Percentiles rank a stretch among this genome's conserved stretches.
These are phyloP conservation scores for Phrynocephalus forsythii DNA, from an alignment of 2,797 vertebrate species.

Conservation along the genomic window DNA sequence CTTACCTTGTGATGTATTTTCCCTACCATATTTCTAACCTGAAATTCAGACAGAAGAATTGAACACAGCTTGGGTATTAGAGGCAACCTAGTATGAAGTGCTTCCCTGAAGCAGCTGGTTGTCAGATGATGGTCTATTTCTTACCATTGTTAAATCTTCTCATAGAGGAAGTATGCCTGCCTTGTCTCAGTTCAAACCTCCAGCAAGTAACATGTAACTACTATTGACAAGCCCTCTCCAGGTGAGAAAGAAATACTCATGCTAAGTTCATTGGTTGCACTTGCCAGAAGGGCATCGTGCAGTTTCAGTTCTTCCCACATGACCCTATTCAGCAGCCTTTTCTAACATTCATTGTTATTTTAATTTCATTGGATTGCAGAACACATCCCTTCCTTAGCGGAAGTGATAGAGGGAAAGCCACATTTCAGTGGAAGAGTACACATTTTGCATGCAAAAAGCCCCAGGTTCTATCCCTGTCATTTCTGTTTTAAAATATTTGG, in stretches of 20 bases:
- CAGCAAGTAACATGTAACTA: slow-evolving; percentile 81
- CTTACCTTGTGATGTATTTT: background rate
- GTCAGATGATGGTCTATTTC: background rate
- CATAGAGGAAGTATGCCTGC: slow-evolving; percentile 59
- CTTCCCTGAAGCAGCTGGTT: background rate
- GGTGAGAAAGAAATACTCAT: slow-evolving; percentile 76
- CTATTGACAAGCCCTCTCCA: slow-evolving; percentile 79
- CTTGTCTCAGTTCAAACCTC: slow-evolving; percentile 71
- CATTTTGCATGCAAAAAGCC: background rate
- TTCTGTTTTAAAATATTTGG: background rate
- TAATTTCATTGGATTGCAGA: slow-evolving; percentile 58
- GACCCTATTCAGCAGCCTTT: slow-evolving; percentile 60
- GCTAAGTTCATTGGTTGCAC: slow-evolving; percentile 79
- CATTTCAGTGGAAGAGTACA: background rate
- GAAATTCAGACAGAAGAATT: background rate
- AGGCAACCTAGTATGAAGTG: background rate
- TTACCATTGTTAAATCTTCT: background rate
- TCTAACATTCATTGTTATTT: slow-evolving; percentile 65
- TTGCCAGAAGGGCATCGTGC: slow-evolving; percentile 75
- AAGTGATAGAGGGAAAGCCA: background rate
- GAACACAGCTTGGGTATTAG: background rate
- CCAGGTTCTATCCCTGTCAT: background rate
- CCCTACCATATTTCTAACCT: background rate
- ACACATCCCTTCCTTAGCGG: slow-evolving; percentile 56
- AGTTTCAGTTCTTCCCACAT: slow-evolving; percentile 67